A percentile compares a stretch with the other conserved stretches of the same genome.
These are phyloP conservation scores for Poeciliopsis infans DNA, from an alignment of 2,797 vertebrate species.

Conservation along the genomic window DNA sequence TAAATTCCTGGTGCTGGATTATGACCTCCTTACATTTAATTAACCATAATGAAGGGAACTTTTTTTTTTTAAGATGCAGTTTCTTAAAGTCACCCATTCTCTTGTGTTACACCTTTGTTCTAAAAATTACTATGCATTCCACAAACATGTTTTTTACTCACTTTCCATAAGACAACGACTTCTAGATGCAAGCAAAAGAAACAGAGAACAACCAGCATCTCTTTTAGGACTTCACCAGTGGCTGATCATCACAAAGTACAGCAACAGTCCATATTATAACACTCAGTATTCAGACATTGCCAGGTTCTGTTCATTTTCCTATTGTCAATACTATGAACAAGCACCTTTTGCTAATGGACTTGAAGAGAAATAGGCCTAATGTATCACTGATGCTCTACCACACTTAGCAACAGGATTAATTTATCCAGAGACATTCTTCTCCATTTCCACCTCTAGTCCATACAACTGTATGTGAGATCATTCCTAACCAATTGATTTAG, in stretches of 20 bases:
- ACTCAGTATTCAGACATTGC: background rate
- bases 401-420: background rate
- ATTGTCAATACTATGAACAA: background rate
- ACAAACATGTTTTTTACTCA: background rate
- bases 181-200: constrained; percentile 11
- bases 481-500: background rate
- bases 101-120: constrained; percentile 14
- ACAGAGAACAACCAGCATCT: constrained; percentile 1
- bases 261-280: background rate
- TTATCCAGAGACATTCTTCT: background rate
- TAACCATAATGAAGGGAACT: constrained; percentile 51
- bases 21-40: constrained; percentile 62
- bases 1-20: constrained; percentile 34
- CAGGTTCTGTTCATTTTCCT: background rate
- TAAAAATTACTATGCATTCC: background rate
- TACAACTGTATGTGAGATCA: background rate
- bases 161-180: constrained; percentile 15
- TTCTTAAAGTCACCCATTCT: constrained; percentile 34
- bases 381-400: background rate
- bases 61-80: constrained; percentile 44
- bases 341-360: background rate
- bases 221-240: constrained; percentile 11
- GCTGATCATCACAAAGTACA: constrained; percentile 30
- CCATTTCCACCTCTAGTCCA: background rate
- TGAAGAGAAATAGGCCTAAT: background rate